Evolutionary conservation across 2,888 invertebrate species (phyloP), one percentile per base, ranked within the genome.

Genomic region (Timema cristinae): DNA sequence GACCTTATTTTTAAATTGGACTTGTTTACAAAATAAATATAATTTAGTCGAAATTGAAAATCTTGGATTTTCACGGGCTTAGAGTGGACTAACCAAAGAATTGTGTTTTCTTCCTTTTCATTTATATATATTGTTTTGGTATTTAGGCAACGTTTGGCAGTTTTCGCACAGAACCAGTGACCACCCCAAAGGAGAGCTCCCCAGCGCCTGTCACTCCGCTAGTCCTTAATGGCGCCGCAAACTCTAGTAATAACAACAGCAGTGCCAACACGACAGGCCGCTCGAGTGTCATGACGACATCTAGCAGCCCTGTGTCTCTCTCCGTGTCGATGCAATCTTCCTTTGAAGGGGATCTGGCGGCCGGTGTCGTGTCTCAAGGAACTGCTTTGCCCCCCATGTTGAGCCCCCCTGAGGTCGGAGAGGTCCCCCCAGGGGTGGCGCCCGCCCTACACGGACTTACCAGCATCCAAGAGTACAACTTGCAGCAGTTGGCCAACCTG

Each of bases 401-500:
- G 73, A 74, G 84, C 88, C 78, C 77, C 66, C 51, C 70, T 6
- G 72, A 70, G 11, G 63, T 68, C 61, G 52, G 70, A n/a, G 68
- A 68, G 47, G 67, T 72, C 51, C 51, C 71, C 48, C 66, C 80
- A 15, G 80, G 71, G 11, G 59, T 82, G 52, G 81, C 83, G 77
- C 80, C 82, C 75, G 77, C 82, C 50, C 82, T 86, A 48, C 84
- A 85, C 73, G 86, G 87, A 47, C 85, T 88, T 72, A 84, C 90
- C 11, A 92, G 91, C 77, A 92, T 94, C 84, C 91, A 92, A 74
- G 94, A 94, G 82, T 94, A 94, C 80, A 94, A 94, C 83, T 83
- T 94, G 77, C 92, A 93, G 76, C 92, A 93, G 81, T 82, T 94
- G 79, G 94, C 93, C 66, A 92, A 90, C 78, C 86, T 94, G 77